Evolutionary conservation across 2,113 vertebrate species (phyloP).

Genomic region (Platichthys flesus): DNA sequence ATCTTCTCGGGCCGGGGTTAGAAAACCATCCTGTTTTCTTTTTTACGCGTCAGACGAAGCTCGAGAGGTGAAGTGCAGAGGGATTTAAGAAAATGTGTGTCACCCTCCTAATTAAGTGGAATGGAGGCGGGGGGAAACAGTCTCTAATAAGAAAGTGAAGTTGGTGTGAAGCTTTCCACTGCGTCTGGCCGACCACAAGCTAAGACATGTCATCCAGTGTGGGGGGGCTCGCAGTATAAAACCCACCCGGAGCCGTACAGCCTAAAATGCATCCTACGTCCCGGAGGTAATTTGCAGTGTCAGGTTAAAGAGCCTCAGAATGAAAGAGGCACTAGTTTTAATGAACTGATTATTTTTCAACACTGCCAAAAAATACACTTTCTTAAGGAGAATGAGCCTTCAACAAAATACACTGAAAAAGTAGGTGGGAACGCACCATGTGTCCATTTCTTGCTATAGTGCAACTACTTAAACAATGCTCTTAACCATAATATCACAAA

Average conservation of each 20-base stretch:
- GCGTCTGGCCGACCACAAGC: constrained; percentile 42
- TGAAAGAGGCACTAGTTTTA: constrained; percentile 34
- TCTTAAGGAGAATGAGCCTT: not conserved
- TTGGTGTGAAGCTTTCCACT: constrained; percentile 22
- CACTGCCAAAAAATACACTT: not conserved
- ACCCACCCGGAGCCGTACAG: constrained; percentile 26
- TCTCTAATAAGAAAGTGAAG: constrained; percentile 33
- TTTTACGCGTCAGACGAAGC: constrained; percentile 18
- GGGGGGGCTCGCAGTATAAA: not conserved
- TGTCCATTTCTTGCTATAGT: too few species aligned
- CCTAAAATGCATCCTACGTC: constrained; percentile 28
- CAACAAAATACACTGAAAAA: too few species aligned
- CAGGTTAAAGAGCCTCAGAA: constrained; percentile 40
- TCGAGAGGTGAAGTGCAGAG: constrained; percentile 28
- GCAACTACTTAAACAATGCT: too few species aligned
- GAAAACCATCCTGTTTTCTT: constrained; percentile 43
- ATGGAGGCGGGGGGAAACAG: not conserved
- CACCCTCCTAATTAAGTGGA: constrained; percentile 47
- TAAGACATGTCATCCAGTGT: constrained; percentile 21
- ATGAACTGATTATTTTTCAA: constrained; percentile 29
- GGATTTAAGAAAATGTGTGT: constrained; percentile 39
- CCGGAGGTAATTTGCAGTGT: constrained; percentile 40
- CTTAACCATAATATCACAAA: too few species aligned
- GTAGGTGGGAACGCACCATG: not conserved
- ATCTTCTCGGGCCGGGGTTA: constrained; percentile 50